Evolutionary conservation across 2,113 vertebrate genomes (phyloP), one percentile per base, ranked within the genome.

Genomic region (Phoenicopterus ruber): DNA sequence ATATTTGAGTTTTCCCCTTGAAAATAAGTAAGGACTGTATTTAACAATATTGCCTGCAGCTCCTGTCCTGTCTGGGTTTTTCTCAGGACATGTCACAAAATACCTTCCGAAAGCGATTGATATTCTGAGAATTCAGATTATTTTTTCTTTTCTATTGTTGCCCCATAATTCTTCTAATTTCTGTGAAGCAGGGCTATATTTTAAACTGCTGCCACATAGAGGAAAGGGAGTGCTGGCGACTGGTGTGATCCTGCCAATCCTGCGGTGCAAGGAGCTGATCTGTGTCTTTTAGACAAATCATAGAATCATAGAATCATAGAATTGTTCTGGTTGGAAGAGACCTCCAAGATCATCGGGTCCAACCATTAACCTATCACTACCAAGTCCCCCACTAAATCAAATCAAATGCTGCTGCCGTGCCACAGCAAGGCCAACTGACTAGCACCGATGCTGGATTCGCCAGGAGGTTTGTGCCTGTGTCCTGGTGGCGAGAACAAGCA

Each of bases 1-100:
- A 26, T 42, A 13, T 54, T 15, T 18, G 9, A 1, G 0, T 9
- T 16, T 55, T 49, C 2, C 2, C 10, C 18, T 10, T 34, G 46
- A 78, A 86, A 54, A 38, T 17, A 77, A 86, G 20, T 25, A 70
- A 58, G 28, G 24, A 3, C 40, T 24, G 10, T 59, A 13, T 86
- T 86, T 92, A 86, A 55, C 32, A 86, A 17, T 5, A 44, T 55
- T 78, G 20, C 40, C 61, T 79, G n/a, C 26, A 71, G 69, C 29
- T 93, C 42, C 61, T 80, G 70, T 82, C n/a, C 34, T 52, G 13
- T 49, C 34, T 38, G 55, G 22, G 24, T 12, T 85, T 88, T 87
- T 91, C n/a, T 85, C 42, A 26, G 0, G 2, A 44, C 19, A 4
- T 32, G 21, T 81, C 59, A 74, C 1, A 0, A 66, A 89, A 55